Evolutionary conservation across 1,140 invertebrate genomes (phyloP).

Genomic region (Drosophila pseudoobscura): DNA sequence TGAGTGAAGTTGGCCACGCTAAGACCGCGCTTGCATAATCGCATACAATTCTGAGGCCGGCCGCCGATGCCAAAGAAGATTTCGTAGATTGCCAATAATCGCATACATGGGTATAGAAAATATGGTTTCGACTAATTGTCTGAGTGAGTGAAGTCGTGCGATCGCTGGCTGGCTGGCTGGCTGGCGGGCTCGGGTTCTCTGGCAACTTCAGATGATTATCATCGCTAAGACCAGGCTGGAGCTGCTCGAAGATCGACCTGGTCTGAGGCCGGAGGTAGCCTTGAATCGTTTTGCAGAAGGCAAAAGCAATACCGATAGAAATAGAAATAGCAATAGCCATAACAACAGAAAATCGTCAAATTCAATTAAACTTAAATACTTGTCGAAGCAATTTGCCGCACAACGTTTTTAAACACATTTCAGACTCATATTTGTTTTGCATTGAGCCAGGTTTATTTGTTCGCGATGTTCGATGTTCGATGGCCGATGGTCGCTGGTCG

Average conservation of each 20-base stretch:
- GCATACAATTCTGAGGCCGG: slow-evolving; percentile 51
- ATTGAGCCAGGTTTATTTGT: slow-evolving; percentile 75
- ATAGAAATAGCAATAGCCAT: slow-evolving; percentile 13
- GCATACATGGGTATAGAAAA: slow-evolving; percentile 42
- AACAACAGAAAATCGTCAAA: slow-evolving; percentile 64
- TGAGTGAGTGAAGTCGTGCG: slow-evolving; percentile 52
- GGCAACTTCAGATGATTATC: slow-evolving; percentile 57
- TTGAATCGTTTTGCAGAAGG: slow-evolving; percentile 72
- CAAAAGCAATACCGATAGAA: slow-evolving; percentile 22
- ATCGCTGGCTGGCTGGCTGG: slow-evolving; percentile 16
- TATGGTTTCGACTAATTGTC: slow-evolving; percentile 78
- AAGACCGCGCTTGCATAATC: slow-evolving; percentile 48
- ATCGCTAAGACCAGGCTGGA: slow-evolving; percentile 39
- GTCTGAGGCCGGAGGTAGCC: slow-evolving; percentile 41
- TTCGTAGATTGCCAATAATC: slow-evolving; percentile 73
- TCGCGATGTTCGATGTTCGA: slow-evolving; percentile 9
- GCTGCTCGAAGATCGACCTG: slow-evolving; percentile 39
- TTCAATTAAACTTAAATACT: slow-evolving; percentile 82
- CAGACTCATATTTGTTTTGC: slow-evolving; percentile 68
- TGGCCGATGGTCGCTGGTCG: slow-evolving; percentile 24
- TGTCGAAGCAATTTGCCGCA: slow-evolving; percentile 72
- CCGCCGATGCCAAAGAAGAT: slow-evolving; percentile 76
- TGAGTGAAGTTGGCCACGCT: slow-evolving; percentile 11
- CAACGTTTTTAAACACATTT: slow-evolving; percentile 26
- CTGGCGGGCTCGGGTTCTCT: too few relatives aligned